Percentiles rank a stretch among this genome's conserved stretches.
These are phyloP conservation scores for Lepidocolaptes lacrymiger DNA, from an alignment of 2,797 vertebrate species.

Conservation along the genomic window DNA sequence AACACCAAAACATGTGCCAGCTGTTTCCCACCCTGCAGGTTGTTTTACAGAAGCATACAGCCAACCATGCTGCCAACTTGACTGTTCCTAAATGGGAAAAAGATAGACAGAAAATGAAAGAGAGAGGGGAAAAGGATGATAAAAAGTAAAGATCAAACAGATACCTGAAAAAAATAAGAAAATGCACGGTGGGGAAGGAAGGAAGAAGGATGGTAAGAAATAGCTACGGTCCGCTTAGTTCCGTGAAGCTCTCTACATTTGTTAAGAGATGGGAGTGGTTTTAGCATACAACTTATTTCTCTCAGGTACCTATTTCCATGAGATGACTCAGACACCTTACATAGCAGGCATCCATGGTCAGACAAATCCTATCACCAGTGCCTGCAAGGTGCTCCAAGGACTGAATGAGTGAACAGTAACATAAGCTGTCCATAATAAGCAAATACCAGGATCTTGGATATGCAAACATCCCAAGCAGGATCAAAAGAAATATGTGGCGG, in stretches of 20 bases:
- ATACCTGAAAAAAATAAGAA: background rate
- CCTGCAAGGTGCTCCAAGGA: background rate
- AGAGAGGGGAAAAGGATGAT: background rate
- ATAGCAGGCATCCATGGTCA: background rate
- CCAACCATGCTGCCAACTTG: background rate
- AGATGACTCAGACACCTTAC: constrained; percentile 8
- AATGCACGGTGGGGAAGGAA: background rate
- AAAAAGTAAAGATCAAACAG: background rate
- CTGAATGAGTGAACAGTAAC: background rate
- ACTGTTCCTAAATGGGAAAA: background rate
- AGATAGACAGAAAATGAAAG: background rate
- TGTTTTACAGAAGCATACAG: background rate
- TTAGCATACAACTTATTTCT: background rate
- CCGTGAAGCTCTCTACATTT: background rate
- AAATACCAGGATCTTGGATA: background rate
- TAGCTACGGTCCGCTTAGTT: background rate
- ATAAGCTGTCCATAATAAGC: background rate
- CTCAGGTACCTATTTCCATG: background rate
- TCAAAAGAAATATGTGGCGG: accelerated
- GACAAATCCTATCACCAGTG: background rate
- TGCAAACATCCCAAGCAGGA: background rate
- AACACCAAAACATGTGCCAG: accelerated
- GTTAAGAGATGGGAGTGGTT: background rate
- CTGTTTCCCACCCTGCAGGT: accelerated
- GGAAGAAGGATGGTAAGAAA: background rate